Evolutionary conservation across 2,888 invertebrate species (phyloP), one percentile per base, ranked within the genome.

Genomic region (Leptopilina syphax): DNA sequence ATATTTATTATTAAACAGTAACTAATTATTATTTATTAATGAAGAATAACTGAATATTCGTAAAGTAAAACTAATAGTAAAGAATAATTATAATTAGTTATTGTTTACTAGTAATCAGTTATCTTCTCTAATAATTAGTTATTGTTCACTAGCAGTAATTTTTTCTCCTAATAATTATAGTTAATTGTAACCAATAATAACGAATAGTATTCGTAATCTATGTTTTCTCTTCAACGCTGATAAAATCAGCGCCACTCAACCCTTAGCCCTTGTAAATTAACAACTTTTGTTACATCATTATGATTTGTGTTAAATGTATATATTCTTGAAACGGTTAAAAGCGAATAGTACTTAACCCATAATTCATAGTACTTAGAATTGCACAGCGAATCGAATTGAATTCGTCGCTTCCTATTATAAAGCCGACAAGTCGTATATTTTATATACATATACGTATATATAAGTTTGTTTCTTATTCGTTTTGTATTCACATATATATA

Each of bases 371-470:
- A 73, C 73, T 73, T 73, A 34, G 73, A 73, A 73, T 73, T 57
- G 54, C 73, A 34, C 34, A n/a, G 73, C 73, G 73, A 41, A 73
- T 73, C 73, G 73, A 73, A 73, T 73, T 73, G 73, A 73, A 73
- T 73, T 73, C 73, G 73, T 73, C 73, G 73, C 73, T 73, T 73
- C 73, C 57, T 73, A 63, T 63, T 63, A 73, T 73, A 57, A 73
- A 73, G 57, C 73, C 73, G 73, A 73, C 73, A 57, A 73, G 73
- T 73, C 73, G 73, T 73, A 73, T 73, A 73, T 73, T 73, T 34
- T 73, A 57, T 73, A 24, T 34, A 34, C 57, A 54, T 9, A 27
- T 73, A 73, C 54, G 18, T 18, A 73, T 73, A 57, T n/a, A n/a
- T 73, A 12, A 57, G 27, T 57, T n/a, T 13, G 7, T 57, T 27